These are phyloP conservation scores for Megalops cyprinoides DNA, from an alignment of 2,797 vertebrate genomes.

Conservation along the genomic window DNA sequence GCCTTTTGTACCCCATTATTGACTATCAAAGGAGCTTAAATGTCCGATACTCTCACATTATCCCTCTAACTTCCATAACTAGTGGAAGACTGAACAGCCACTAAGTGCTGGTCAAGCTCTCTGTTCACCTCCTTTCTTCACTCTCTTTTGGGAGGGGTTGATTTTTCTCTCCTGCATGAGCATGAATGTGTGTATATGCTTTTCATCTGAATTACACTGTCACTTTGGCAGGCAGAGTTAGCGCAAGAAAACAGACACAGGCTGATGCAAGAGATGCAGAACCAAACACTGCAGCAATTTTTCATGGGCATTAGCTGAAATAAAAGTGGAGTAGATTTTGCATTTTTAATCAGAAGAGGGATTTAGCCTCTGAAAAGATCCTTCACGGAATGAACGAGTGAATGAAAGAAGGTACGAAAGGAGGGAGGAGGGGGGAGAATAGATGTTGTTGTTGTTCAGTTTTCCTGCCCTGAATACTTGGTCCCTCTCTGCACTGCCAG, in stretches of 20 bases:
- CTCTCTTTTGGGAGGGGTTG: neutral
- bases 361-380: slow-evolving; percentile 28
- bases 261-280: neutral
- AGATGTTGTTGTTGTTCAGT: slow-evolving; percentile 23
- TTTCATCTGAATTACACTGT: neutral
- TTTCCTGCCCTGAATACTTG: slow-evolving; percentile 27
- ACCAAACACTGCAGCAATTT: slow-evolving; percentile 1
- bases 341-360: slow-evolving; percentile 38
- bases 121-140: neutral
- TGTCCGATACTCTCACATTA: neutral
- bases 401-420: slow-evolving; percentile 8
- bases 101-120: neutral
- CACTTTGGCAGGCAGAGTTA: neutral
- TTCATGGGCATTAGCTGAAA: slow-evolving; percentile 28
- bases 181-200: neutral
- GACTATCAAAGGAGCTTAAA: neutral
- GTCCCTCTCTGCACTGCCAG: slow-evolving; percentile 10
- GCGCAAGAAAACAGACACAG: slow-evolving; percentile 8
- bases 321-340: slow-evolving; percentile 35
- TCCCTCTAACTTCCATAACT: neutral
- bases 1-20: neutral
- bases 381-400: slow-evolving; percentile 17
- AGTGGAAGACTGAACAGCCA: neutral
- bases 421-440: neutral
- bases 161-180: neutral